A percentile compares a stretch with the other conserved stretches of the same genome.
Evolutionary conservation across 2,888 invertebrate genomes (phyloP).

Genomic region (Tenodera sinensis): DNA sequence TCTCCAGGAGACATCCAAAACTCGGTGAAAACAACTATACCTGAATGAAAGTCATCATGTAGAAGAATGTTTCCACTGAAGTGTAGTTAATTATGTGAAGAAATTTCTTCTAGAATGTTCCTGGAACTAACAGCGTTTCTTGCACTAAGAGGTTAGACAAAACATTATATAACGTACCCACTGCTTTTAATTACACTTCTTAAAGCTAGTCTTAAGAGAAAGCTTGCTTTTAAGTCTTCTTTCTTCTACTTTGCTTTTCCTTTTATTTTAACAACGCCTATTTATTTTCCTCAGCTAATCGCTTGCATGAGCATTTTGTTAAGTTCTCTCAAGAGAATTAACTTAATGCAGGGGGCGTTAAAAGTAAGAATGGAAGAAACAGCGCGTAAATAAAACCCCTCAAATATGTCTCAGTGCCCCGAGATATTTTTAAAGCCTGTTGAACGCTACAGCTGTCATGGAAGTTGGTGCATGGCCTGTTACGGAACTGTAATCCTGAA

Average conservation of each 20-base stretch:
- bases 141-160: no score
- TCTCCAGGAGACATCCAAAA: no score
- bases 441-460: not conserved
- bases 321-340: not conserved
- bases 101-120: no score
- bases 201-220: not conserved
- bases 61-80: no score
- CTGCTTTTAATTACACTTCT: not conserved
- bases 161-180: no score
- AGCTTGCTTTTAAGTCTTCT: not conserved
- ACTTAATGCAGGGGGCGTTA: not conserved
- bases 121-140: no score
- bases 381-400: not conserved
- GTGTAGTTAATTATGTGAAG: no score
- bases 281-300: not conserved
- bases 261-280: not conserved
- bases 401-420: not conserved
- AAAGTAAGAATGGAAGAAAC: not conserved
- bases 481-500: no score
- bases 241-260: not conserved
- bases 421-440: not conserved
- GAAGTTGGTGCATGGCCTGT: no score
- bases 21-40: no score
- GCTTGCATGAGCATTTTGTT: not conserved
- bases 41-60: no score